These are phyloP conservation scores for Melanotaenia boesemani DNA, from an alignment of 2,797 vertebrate species.

Conservation along the genomic window DNA sequence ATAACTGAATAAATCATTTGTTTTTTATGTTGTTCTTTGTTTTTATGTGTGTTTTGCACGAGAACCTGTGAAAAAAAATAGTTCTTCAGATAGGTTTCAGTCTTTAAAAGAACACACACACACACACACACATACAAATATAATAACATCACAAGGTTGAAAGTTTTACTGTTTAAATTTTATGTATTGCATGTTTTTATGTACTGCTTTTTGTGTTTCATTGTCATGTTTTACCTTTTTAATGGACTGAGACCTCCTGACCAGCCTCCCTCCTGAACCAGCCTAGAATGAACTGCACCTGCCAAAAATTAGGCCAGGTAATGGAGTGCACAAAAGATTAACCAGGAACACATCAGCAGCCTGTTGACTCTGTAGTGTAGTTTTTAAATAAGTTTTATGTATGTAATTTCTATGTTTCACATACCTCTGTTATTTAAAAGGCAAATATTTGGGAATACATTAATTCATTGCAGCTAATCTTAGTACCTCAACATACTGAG, in stretches of 20 bases:
- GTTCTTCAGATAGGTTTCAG: no score
- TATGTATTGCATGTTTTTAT: no score
- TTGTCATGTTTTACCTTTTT: neutral
- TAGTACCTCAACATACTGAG: neutral
- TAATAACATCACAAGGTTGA: no score
- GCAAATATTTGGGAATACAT: neutral
- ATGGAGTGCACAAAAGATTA: neutral
- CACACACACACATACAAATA: no score
- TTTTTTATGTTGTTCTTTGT: no score
- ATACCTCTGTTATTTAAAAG: neutral
- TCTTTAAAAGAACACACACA: no score
- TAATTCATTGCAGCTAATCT: neutral
- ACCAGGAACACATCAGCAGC: neutral
- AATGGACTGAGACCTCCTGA: neutral
- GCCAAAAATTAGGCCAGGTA: no score
- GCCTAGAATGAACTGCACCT: neutral
- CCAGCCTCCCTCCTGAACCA: no score
- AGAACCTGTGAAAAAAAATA: no score
- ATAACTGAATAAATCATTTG: no score
- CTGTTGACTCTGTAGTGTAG: neutral
- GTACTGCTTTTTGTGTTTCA: neutral
- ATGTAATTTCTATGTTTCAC: neutral
- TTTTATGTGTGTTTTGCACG: no score
- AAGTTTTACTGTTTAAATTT: no score
- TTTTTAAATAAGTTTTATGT: neutral